phyloP scores from a whole-genome alignment of 64 coral and sea anemone genomes.

The Montipora sp. region DNA sequence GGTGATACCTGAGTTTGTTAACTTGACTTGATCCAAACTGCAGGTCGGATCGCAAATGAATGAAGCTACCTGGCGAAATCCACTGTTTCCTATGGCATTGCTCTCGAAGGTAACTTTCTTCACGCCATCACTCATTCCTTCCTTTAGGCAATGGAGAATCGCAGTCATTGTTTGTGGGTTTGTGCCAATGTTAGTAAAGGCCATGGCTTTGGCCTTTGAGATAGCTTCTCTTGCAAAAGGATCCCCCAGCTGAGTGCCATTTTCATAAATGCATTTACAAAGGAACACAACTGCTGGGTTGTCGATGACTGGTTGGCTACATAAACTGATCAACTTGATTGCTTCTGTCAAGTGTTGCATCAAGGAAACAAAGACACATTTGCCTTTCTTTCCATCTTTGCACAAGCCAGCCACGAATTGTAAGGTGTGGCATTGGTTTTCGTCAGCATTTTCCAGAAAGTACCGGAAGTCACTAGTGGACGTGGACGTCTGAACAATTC shows the following conservation, averaged over 20 bases:
- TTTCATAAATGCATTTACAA: conserved; percentile 26
- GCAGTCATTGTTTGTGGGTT: not conserved
- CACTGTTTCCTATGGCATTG: conserved; percentile 10
- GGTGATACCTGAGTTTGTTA: conserved; percentile 29
- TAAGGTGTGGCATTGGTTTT: conserved; percentile 1
- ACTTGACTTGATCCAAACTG: conserved; percentile 14
- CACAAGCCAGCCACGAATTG: conserved; percentile 38
- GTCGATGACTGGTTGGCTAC: conserved; percentile 28
- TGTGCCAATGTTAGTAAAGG: conserved; percentile 19
- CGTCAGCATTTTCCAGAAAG: conserved; percentile 36
- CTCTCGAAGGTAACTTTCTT: conserved; percentile 39
- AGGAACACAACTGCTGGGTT: conserved; percentile 45
- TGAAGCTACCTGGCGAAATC: conserved; percentile 26
- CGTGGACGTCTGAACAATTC: conserved; percentile 20
- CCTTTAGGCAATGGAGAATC: not conserved
- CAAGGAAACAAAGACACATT: conserved; percentile 20
- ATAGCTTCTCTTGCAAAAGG: conserved; percentile 34
- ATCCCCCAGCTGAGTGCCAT: conserved; percentile 18
- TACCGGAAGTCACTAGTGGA: not conserved
- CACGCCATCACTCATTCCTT: not conserved
- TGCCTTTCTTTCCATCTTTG: conserved; percentile 30
- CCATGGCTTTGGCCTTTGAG: not conserved
- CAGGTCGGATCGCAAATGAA: not conserved
- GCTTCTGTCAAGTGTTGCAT: conserved; percentile 28
- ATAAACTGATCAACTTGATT: not conserved